These are phyloP conservation scores for Umimayanthus chanpuru DNA, from an alignment of 92 coral and sea anemone species.

Conservation along the genomic window DNA sequence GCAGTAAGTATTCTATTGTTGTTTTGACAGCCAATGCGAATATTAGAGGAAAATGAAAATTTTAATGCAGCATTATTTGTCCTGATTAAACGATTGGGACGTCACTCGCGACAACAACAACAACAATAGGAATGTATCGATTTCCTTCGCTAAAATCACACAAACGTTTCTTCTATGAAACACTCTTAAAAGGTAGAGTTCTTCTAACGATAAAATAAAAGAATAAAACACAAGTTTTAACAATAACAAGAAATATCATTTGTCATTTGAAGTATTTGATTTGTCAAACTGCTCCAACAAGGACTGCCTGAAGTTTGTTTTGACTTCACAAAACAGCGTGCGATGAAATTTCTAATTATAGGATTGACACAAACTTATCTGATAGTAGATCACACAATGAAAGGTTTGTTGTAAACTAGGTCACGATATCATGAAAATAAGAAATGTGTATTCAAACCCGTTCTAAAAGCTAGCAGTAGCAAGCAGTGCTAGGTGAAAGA, in stretches of 20 bases:
- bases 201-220: neutral
- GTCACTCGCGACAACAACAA: neutral
- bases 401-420: neutral
- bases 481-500: neutral
- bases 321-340: neutral
- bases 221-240: neutral
- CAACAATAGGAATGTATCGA: neutral
- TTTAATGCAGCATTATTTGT: slow-evolving; percentile 3
- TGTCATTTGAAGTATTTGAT: neutral
- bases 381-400: neutral
- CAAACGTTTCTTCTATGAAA: neutral
- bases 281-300: neutral
- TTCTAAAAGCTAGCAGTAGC: neutral
- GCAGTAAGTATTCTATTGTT: neutral
- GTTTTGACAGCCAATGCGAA: slow-evolving; percentile 9
- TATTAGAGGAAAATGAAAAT: neutral
- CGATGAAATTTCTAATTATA: slow-evolving; percentile 9
- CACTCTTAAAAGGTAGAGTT: neutral
- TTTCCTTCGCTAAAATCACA: neutral
- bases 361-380: neutral
- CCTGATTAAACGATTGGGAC: neutral
- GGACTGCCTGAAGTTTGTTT: neutral
- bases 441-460: neutral
- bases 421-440: neutral
- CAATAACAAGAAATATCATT: neutral